Evolutionary conservation across 2,113 vertebrate genomes (phyloP).

Genomic region (Cranoglanis bouderius): DNA sequence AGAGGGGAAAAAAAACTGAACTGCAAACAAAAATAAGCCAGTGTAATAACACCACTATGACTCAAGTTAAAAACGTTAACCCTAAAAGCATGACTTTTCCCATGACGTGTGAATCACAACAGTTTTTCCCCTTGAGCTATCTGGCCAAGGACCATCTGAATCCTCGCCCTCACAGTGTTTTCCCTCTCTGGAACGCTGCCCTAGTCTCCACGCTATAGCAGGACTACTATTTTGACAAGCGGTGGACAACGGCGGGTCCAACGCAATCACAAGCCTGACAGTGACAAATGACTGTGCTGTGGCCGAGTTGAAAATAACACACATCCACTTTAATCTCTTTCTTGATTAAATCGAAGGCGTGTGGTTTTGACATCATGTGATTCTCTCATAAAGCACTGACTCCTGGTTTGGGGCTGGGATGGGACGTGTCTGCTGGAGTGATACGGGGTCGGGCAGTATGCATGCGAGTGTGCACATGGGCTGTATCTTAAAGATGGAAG

Average conservation of each 20-base stretch:
- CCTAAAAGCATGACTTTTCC: constrained; percentile 5
- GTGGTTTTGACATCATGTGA: constrained; percentile 93
- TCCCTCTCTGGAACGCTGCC: constrained; percentile 76
- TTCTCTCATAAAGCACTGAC: constrained; percentile 88
- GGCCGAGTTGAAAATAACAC: constrained; percentile 98
- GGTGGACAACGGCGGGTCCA: constrained; percentile 96
- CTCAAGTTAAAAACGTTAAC: not conserved
- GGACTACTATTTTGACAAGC: constrained; percentile 97
- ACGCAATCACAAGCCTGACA: constrained; percentile 99
- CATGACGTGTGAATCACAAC: constrained; percentile 12
- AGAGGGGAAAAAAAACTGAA: not conserved
- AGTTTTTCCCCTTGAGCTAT: constrained; percentile 2
- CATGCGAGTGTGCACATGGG: constrained; percentile 37
- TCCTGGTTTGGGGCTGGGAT: constrained; percentile 82
- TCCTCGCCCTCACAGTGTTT: constrained; percentile 43
- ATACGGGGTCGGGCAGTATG: constrained; percentile 73
- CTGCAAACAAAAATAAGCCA: not conserved
- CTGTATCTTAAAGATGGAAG: constrained; percentile 35
- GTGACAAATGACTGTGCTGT: constrained; percentile 98
- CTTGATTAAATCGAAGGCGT: constrained; percentile 98
- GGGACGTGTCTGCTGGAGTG: constrained; percentile 82
- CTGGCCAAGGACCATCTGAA: constrained; percentile 15
- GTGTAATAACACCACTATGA: not conserved
- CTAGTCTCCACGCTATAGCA: constrained; percentile 75
- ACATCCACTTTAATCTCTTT: constrained; percentile 99